Base-by-base conservation (phyloP, 2,888 invertebrate species). In the Timema cristinae region DNA sequence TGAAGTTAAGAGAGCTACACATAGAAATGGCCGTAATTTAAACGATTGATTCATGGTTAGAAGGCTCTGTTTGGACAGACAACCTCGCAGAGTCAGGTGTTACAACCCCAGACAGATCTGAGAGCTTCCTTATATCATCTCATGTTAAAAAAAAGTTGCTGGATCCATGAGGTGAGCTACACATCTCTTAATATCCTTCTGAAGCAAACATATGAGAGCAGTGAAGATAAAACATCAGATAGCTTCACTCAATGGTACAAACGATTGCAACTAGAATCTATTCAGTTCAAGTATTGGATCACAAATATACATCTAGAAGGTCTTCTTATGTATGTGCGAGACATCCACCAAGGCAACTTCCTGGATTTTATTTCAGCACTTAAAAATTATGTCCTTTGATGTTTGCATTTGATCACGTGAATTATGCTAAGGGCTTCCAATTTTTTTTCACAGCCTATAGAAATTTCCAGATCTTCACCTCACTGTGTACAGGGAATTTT, bases 231-330 rank as follows among this genome's bases (percentile, higher is more conserved):
- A 32, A 16, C 9, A 59, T 59, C n/a, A 59, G 59, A 59, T 13
- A n/a, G 59, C 59, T 32, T 59, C 59, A 59, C 15, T 59, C 16
- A 59, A 9, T 59, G 59, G n/a, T 59, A n/a, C n/a, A 59, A 59
- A 15, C 13, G 59, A 59, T 13, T 59, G 15, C 59, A 59, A 59
- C 56, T 15, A 16, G 13, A 56, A 56, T 15, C 15, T 56, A 16
- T 56, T 56, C 7, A 56, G 56, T 56, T 56, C 56, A 56, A 56
- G 5, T 56, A 56, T 16, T 56, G 56, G 56, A 56, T 11, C 7
- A 56, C 56, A 11, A 56, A 5, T 6, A 11, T 56, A 56, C 56
- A 56, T 6, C 16, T 56, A 56, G 7, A 56, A 10, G 1, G 2
- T 13, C 56, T 6, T 13, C 56, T 56, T 13, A 5, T 56, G n/a